Base-by-base conservation (phyloP, 2,113 vertebrate genomes). In the Seriola dumerili region DNA sequence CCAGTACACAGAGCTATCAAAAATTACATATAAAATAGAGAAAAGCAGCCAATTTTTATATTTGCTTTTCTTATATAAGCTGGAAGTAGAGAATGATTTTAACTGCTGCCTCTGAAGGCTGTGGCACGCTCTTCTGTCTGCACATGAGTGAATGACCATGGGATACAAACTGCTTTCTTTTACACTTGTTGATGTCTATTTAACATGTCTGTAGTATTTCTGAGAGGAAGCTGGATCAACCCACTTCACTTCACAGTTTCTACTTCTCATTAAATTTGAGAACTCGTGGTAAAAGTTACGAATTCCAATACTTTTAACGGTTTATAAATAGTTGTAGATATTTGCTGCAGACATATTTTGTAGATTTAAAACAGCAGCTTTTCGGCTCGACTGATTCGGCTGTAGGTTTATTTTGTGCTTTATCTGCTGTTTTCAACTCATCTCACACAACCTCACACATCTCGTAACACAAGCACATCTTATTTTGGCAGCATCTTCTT, bases 401-500 rank as follows among this genome's bases (percentile, higher is more conserved):
- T 44, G 16, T 3, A 44, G 17, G 7, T 4, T 0, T n/a, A 29
- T 12, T 50, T 3, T 65, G 10, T 32, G 34, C 58, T 65, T 59
- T 8, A 44, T 21, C 59, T 23, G 25, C 29, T 0, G 12, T 68
- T 68, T 40, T 72, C 8, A 17, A 16, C 38, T 74, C 42, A 25
- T 52, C 38, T 32, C 40, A 42, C 23, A n/a, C 69, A 63, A 64
- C 46, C 48, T 71, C 44, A 21, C 13, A 42, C 40, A 38, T 59
- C 50, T 58, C 54, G 19, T 48, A 72, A 50, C 46, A 40, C 23
- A 6, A 42, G 38, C 48, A 50, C 59, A 40, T 69, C 36, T 72
- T 23, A 69, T 46, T 78, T 69, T 73, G 29, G 21, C 71, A 54
- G 58, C 63, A 11, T 25, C 66, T 63, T 64, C 48, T 44, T 42